phyloP scores from a whole-genome alignment of 2,113 vertebrate species.

The Trichechus manatus region DNA sequence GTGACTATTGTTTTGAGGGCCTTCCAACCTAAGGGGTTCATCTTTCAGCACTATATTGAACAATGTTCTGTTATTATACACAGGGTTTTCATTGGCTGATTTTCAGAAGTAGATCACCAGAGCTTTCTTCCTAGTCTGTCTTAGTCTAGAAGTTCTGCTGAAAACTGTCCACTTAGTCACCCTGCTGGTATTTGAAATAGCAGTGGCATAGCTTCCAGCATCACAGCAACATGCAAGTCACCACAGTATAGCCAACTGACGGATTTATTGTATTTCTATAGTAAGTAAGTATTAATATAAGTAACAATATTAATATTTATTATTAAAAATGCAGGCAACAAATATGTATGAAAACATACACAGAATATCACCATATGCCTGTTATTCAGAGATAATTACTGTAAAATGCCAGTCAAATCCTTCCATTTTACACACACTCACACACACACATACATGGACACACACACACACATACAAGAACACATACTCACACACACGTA shows the following conservation, averaged over 20 bases:
- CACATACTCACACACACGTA: not conserved
- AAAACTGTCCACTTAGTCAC: not conserved
- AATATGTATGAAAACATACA: fast-evolving
- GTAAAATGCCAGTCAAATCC: not conserved
- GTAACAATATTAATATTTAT: not conserved
- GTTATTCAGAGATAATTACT: not conserved
- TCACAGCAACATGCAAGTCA: not conserved
- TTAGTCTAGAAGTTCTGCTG: not conserved
- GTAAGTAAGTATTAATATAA: too few species aligned
- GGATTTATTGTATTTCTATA: not conserved
- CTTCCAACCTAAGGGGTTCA: too few species aligned
- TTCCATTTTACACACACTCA: fast-evolving
- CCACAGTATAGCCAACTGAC: not conserved
- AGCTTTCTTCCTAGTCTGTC: not conserved
- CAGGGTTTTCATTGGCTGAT: not conserved
- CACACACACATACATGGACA: not conserved
- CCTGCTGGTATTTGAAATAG: not conserved
- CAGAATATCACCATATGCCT: fast-evolving
- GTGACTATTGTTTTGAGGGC: not conserved
- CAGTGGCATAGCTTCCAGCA: not conserved
- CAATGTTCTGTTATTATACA: not conserved
- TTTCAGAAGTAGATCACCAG: not conserved
- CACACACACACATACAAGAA: too few species aligned
- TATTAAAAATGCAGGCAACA: not conserved
- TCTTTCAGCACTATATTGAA: not conserved